Conservation (phyloP, 2,888 invertebrate species). For the Drosophila phalerata region DNA sequence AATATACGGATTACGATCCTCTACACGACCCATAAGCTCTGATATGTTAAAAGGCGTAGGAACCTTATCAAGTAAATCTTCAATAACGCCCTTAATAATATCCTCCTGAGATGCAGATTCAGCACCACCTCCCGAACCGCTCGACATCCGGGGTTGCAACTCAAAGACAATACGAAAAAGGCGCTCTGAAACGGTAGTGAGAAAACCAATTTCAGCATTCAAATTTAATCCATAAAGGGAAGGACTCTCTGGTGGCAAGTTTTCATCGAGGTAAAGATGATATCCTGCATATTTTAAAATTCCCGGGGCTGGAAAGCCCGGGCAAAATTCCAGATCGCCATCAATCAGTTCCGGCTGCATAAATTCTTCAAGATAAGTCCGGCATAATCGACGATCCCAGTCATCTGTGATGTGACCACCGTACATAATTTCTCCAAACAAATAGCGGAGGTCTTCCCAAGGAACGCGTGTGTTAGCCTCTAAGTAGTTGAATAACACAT, state of each 20-base stretch:
- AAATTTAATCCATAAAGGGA: conserved; percentile 96
- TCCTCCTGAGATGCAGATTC: conserved; percentile 91
- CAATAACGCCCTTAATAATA: conserved; percentile 88
- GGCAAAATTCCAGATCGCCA: conserved; percentile 93
- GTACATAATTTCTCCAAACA: conserved; percentile 99
- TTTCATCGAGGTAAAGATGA: conserved; percentile 94
- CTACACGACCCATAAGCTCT: conserved; percentile 94
- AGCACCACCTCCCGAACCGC: conserved; percentile 89
- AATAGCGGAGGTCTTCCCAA: conserved; percentile 97
- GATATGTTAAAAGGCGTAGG: conserved; percentile 94
- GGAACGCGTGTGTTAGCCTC: conserved; percentile 95
- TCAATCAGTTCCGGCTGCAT: conserved; percentile 95
- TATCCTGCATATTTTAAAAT: conserved; percentile 95
- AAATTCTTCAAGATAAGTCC: conserved; percentile 94
- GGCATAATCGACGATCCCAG: conserved; percentile 96
- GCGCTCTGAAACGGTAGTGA: conserved; percentile 94
- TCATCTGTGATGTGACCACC: conserved; percentile 99
- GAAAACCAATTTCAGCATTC: conserved; percentile 97
- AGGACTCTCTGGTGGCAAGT: conserved; percentile 94
- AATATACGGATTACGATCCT: conserved; percentile 95
- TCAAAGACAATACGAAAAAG: conserved; percentile 94
- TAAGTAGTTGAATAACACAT: conserved; percentile 95
- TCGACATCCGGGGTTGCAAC: conserved; percentile 94
- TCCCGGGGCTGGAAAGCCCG: conserved; percentile 94
- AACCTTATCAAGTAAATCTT: conserved; percentile 95